These are phyloP conservation scores for Hyles euphorbiae DNA, from an alignment of 1,140 invertebrate genomes.

Conservation along the genomic window DNA sequence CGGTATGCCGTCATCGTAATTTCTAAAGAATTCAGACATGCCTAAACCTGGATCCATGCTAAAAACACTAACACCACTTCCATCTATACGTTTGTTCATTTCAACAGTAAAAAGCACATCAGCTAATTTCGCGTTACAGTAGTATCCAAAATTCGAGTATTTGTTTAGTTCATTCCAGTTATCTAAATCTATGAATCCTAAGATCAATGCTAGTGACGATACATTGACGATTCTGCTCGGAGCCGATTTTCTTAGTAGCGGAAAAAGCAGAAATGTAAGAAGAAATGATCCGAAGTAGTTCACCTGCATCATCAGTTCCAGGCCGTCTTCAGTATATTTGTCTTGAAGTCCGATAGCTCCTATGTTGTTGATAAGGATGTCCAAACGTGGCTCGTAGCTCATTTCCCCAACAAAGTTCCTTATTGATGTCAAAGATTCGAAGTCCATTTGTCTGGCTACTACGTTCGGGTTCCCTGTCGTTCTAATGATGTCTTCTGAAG, in stretches of 20 bases:
- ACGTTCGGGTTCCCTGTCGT: constrained; percentile 73
- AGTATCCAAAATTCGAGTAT: constrained; percentile 71
- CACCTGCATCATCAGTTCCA: constrained; percentile 40
- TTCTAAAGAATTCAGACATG: constrained; percentile 83
- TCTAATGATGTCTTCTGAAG: constrained; percentile 77
- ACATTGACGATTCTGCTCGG: constrained; percentile 77
- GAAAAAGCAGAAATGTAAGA: constrained; percentile 75
- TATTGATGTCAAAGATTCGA: constrained; percentile 40
- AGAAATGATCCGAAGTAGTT: constrained; percentile 69
- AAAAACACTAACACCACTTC: constrained; percentile 80
- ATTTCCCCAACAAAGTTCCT: constrained; percentile 39
- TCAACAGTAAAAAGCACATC: constrained; percentile 83
- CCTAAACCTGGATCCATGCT: constrained; percentile 88
- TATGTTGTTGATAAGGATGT: constrained; percentile 79
- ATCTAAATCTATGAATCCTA: constrained; percentile 82
- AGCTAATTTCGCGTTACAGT: constrained; percentile 85
- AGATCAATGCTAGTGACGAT: constrained; percentile 60
- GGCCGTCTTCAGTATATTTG: constrained; percentile 67
- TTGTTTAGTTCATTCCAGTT: constrained; percentile 75
- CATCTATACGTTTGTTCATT: constrained; percentile 75
- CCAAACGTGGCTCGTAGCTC: constrained; percentile 53
- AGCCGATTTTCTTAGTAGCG: constrained; percentile 74
- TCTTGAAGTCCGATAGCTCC: constrained; percentile 47
- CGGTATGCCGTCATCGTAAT: constrained; percentile 74
- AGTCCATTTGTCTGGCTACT: constrained; percentile 52